A percentile compares a stretch with the other conserved stretches of the same genome.
These are phyloP conservation scores for Apamea monoglypha DNA, from an alignment of 2,888 invertebrate species.

Conservation along the genomic window DNA sequence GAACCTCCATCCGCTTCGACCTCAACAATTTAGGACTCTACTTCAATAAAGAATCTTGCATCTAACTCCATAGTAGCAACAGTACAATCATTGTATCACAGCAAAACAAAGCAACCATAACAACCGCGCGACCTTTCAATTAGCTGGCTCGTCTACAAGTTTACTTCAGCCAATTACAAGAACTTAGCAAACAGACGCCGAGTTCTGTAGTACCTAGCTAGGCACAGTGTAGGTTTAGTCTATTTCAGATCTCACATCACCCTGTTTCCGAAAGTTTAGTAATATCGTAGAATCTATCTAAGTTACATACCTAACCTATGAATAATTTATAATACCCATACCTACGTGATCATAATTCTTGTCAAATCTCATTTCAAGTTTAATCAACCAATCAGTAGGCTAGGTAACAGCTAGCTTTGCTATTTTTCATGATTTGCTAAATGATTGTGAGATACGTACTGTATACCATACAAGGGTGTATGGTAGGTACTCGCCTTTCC, in stretches of 20 bases:
- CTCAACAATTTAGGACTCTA: not conserved
- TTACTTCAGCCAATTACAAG: conserved; percentile 37
- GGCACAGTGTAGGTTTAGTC: not conserved
- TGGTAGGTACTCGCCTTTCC: not conserved
- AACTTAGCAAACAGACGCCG: conserved; percentile 36
- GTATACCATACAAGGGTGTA: not conserved
- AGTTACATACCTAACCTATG: not conserved
- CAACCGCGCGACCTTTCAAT: conserved; percentile 35
- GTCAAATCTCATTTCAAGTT: not conserved
- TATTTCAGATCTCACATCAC: not conserved
- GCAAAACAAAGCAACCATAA: conserved; percentile 27
- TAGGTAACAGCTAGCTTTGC: not conserved
- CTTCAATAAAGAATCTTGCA: not conserved
- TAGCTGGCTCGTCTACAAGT: conserved; percentile 29
- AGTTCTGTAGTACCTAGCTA: conserved; percentile 3
- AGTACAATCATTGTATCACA: conserved; percentile 29
- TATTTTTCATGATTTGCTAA: not conserved
- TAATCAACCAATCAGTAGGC: not conserved
- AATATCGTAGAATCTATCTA: not conserved
- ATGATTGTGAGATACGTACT: not conserved
- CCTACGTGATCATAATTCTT: conserved; percentile 1
- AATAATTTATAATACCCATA: not conserved
- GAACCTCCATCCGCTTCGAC: not conserved
- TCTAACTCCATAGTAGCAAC: not conserved
- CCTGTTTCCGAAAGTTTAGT: not conserved